Percentiles rank a stretch among this genome's conserved stretches.
phyloP scores from a whole-genome alignment of 1,140 invertebrate species.

The Calephelis virginiensis region DNA sequence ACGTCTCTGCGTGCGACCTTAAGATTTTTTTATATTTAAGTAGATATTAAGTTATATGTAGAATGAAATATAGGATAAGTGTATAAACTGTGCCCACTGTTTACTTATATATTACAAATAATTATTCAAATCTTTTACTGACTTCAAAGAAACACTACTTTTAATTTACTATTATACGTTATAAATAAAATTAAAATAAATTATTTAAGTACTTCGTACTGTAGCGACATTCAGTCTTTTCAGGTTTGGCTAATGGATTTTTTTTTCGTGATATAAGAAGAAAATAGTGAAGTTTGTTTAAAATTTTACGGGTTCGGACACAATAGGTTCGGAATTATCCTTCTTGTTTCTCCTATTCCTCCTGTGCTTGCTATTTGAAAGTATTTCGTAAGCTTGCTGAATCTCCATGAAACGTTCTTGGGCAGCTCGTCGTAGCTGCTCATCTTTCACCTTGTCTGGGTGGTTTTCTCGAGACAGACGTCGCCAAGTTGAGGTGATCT shows the following conservation, averaged over 20 bases:
- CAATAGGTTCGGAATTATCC: conserved; percentile 55
- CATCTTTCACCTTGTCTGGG: conserved; percentile 93
- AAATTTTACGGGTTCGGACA: conserved; percentile 13
- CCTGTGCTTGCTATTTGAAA: conserved; percentile 90
- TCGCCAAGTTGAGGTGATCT: conserved; percentile 91
- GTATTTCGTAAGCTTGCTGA: conserved; percentile 93
- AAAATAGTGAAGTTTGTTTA: background rate
- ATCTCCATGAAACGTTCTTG: conserved; percentile 96
- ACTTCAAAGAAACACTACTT: too few species aligned
- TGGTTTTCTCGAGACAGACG: conserved; percentile 92
- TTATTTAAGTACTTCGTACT: conserved; percentile 8
- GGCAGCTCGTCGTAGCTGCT: conserved; percentile 81
- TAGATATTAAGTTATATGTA: too few species aligned
- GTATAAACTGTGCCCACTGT: too few species aligned
- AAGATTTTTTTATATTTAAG: too few species aligned
- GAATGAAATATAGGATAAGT: too few species aligned
- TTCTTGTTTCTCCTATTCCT: conserved; percentile 86
- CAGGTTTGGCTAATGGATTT: background rate
- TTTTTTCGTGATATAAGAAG: background rate
- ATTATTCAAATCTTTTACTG: too few species aligned
- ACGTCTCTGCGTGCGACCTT: too few species aligned
- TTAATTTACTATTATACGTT: too few species aligned
- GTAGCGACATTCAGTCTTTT: conserved; percentile 3
- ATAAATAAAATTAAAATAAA: conserved; percentile 4
- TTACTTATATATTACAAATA: too few species aligned